Conservation (phyloP, 2,888 invertebrate species). For the Escarpia spicata region DNA sequence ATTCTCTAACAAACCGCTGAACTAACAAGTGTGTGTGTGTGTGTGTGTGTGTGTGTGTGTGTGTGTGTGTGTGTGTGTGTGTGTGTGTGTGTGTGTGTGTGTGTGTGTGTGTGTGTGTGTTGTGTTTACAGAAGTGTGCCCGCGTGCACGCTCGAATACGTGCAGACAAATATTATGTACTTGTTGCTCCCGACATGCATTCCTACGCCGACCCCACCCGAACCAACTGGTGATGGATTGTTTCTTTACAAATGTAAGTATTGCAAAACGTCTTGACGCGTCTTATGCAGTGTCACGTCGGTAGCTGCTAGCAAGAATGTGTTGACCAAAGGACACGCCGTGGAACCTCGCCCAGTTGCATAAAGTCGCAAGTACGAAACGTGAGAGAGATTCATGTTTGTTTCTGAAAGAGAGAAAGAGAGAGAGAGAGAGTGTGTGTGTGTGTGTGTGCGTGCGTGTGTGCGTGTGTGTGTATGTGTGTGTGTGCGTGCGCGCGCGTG, state of each 20-base stretch:
- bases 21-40: no score
- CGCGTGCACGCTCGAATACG: not conserved
- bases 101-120: no score
- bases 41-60: no score
- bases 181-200: not conserved
- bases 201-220: not conserved
- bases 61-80: no score
- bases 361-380: not conserved
- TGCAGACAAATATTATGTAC: constrained; percentile 6
- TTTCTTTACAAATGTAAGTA: not conserved
- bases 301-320: not conserved
- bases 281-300: not conserved
- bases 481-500: no score
- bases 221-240: not conserved
- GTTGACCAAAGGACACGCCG: not conserved
- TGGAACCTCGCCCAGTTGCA: not conserved
- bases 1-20: no score
- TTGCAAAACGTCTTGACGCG: not conserved
- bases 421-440: no score
- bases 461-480: no score
- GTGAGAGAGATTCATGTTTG: not conserved
- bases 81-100: no score
- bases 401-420: no score
- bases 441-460: no score
- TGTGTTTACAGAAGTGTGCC: not conserved